phyloP scores from a whole-genome alignment of 2,113 vertebrate genomes.

The Cephalopholis sonnerati region DNA sequence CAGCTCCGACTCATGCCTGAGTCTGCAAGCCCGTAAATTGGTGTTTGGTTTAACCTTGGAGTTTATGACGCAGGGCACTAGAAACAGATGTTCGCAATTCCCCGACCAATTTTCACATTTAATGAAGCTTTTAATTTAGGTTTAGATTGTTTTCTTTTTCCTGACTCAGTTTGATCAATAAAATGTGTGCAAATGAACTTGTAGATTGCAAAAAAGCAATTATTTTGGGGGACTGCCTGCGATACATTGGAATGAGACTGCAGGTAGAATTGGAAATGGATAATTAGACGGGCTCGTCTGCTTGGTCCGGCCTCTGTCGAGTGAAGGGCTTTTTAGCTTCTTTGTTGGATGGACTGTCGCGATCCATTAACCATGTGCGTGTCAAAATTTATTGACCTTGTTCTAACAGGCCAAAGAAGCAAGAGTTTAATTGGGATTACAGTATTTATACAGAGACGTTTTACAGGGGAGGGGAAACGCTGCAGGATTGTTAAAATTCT shows the following conservation, averaged over 20 bases:
- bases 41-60: slow-evolving; percentile 85
- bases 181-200: slow-evolving; percentile 83
- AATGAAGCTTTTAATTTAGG: slow-evolving; percentile 87
- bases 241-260: slow-evolving; percentile 76
- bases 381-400: slow-evolving; percentile 55
- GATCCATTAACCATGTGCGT: slow-evolving; percentile 53
- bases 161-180: slow-evolving; percentile 82
- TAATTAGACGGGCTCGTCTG: slow-evolving; percentile 67
- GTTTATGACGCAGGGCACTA: slow-evolving; percentile 72
- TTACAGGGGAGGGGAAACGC: background rate
- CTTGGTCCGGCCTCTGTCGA: slow-evolving; percentile 42
- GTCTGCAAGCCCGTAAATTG: slow-evolving; percentile 71
- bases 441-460: background rate
- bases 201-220: slow-evolving; percentile 79
- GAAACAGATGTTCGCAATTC: slow-evolving; percentile 87
- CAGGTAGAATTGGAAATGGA: slow-evolving; percentile 78
- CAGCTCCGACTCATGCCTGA: slow-evolving; percentile 48
- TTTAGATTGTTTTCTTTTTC: slow-evolving; percentile 82
- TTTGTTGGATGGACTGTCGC: slow-evolving; percentile 50
- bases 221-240: slow-evolving; percentile 68
- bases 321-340: slow-evolving; percentile 43
- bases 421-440: slow-evolving; percentile 40
- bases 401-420: slow-evolving; percentile 24
- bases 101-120: slow-evolving; percentile 86
- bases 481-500: background rate